These are phyloP conservation scores for Psix sp. DNA, from an alignment of 1,140 invertebrate genomes.

Conservation along the genomic window DNA sequence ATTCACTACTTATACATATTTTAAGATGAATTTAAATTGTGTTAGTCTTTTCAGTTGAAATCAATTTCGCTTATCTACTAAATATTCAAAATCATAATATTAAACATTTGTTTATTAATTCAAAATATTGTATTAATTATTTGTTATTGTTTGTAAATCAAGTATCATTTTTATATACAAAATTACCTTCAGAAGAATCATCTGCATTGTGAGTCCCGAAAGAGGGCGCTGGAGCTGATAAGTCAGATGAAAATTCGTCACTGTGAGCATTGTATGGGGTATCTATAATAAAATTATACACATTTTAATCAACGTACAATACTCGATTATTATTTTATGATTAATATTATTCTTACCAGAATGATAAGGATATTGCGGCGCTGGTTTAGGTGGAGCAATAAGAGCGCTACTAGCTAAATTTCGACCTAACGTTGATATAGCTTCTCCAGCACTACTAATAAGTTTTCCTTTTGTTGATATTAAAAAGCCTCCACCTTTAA, in stretches of 20 bases:
- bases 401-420: conserved; percentile 85
- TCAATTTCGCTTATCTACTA: no score
- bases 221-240: conserved; percentile 29
- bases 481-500: conserved; percentile 88
- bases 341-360: conserved; percentile 19
- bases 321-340: no score
- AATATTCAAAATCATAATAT: no score
- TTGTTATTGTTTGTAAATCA: no score
- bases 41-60: no score
- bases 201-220: conserved; percentile 38
- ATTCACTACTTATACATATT: no score
- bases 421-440: conserved; percentile 85
- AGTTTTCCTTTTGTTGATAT: conserved; percentile 85
- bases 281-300: conserved; percentile 1
- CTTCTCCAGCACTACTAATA: conserved; percentile 84
- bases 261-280: conserved; percentile 30
- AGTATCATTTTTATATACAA: not conserved
- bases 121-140: no score
- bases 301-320: not conserved
- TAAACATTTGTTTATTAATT: no score
- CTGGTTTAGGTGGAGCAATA: conserved; percentile 76
- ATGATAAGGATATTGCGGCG: conserved; percentile 28
- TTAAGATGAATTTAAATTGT: no score
- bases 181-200: conserved; percentile 66
- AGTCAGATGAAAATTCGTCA: conserved; percentile 58